Percentiles rank a stretch among this genome's conserved stretches.
Evolutionary conservation across 2,113 vertebrate species (phyloP).

Genomic region (Serinus canaria): DNA sequence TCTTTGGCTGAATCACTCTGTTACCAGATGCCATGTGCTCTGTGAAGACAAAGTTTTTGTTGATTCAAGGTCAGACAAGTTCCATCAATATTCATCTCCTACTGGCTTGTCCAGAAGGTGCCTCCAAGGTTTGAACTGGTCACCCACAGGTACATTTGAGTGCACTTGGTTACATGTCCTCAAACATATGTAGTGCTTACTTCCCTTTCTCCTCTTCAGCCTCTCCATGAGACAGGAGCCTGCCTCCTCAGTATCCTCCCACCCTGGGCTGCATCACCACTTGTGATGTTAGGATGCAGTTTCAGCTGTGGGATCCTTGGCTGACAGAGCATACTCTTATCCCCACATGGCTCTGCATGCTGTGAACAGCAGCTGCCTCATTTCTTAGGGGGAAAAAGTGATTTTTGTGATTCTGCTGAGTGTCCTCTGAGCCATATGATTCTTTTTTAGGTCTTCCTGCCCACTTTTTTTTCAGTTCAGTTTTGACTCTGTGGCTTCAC

Average conservation of each 20-base stretch:
- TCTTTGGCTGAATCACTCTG: not conserved
- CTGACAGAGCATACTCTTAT: not conserved
- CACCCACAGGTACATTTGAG: not conserved
- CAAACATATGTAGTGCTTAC: not conserved
- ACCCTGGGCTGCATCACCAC: not conserved
- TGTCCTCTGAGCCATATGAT: not conserved
- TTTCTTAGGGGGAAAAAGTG: not conserved
- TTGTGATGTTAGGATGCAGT: not conserved
- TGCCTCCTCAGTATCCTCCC: not conserved
- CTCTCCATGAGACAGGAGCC: not conserved
- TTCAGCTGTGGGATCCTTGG: not conserved
- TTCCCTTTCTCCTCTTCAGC: not conserved
- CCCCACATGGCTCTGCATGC: not conserved
- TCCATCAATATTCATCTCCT: not conserved
- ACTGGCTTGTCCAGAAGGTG: not conserved
- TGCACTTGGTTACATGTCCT: not conserved
- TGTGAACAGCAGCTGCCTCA: not conserved
- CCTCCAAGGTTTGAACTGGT: not conserved
- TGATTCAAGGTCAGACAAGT: conserved; percentile 7
- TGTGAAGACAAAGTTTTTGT: conserved; percentile 10
- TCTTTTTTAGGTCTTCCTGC: not conserved
- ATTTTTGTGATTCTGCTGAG: not conserved
- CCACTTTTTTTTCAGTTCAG: not conserved
- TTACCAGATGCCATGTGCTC: not conserved
- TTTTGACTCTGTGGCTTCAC: not conserved